A percentile compares a stretch with the other conserved stretches of the same genome.
These are phyloP conservation scores for Drosophila histrio DNA, from an alignment of 2,888 invertebrate genomes.

Conservation along the genomic window DNA sequence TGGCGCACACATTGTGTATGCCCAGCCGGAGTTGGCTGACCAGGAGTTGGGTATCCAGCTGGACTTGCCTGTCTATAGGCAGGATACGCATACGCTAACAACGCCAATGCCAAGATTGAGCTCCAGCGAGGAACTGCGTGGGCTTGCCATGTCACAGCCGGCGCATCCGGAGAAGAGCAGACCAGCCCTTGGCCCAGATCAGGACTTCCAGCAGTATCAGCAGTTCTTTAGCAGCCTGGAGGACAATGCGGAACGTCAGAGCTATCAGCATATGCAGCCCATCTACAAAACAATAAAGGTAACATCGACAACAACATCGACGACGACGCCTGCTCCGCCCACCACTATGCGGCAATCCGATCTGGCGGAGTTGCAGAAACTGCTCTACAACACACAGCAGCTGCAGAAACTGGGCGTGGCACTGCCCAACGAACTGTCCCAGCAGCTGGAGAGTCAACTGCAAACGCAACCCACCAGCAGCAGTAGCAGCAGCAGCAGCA, in stretches of 20 bases:
- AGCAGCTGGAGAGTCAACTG: slow-evolving; percentile 74
- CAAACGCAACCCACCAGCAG: slow-evolving; percentile 27
- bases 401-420: slow-evolving; percentile 79
- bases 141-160: slow-evolving; percentile 65
- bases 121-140: slow-evolving; percentile 78
- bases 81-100: slow-evolving; percentile 1
- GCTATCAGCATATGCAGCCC: slow-evolving; percentile 76
- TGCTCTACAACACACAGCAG: slow-evolving; percentile 84
- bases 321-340: neutral
- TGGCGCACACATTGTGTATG: slow-evolving; percentile 76
- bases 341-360: slow-evolving; percentile 83
- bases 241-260: slow-evolving; percentile 64
- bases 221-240: slow-evolving; percentile 68
- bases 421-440: slow-evolving; percentile 73
- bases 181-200: slow-evolving; percentile 11
- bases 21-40: slow-evolving; percentile 48
- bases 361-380: slow-evolving; percentile 84
- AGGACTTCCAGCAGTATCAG: slow-evolving; percentile 64
- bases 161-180: slow-evolving; percentile 44
- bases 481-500: slow-evolving; percentile 17
- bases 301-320: slow-evolving; percentile 35
- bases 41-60: slow-evolving; percentile 41
- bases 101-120: slow-evolving; percentile 14
- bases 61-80: slow-evolving; percentile 59
- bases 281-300: slow-evolving; percentile 78